Conservation (phyloP, 2,888 invertebrate genomes). For the Caenorhabditis sinica region DNA sequence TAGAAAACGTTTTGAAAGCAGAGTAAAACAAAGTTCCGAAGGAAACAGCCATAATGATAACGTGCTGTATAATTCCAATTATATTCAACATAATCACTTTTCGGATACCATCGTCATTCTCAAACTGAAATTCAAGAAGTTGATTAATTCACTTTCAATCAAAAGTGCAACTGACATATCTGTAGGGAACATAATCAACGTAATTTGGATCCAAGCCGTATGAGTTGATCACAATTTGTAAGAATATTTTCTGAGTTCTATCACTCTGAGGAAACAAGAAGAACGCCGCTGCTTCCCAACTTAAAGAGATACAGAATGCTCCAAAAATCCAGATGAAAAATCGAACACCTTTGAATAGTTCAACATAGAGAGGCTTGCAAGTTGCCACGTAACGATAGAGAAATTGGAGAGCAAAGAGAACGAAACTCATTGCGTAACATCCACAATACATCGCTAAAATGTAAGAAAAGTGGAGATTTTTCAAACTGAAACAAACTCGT, state of each 20-base stretch:
- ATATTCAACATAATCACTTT: constrained; percentile 29
- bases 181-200: constrained; percentile 27
- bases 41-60: constrained; percentile 26
- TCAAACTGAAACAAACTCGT: constrained; percentile 1
- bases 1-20: constrained; percentile 35
- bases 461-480: neutral
- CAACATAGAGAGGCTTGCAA: constrained; percentile 22
- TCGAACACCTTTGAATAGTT: constrained; percentile 4
- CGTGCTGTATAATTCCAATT: constrained; percentile 30
- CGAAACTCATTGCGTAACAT: constrained; percentile 54
- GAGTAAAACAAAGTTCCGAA: constrained; percentile 45
- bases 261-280: constrained; percentile 28
- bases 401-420: constrained; percentile 49
- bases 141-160: neutral
- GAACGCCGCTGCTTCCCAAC: constrained; percentile 31
- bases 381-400: constrained; percentile 44
- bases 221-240: constrained; percentile 8
- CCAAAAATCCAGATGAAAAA: constrained; percentile 30
- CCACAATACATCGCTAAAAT: constrained; percentile 44
- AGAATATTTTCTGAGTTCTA: constrained; percentile 23
- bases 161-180: constrained; percentile 17
- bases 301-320: constrained; percentile 4
- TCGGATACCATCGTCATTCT: constrained; percentile 3
- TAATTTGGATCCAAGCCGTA: constrained; percentile 5
- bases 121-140: constrained; percentile 8